phyloP scores from a whole-genome alignment of 1,140 invertebrate genomes.

The Orchesella cincta region DNA sequence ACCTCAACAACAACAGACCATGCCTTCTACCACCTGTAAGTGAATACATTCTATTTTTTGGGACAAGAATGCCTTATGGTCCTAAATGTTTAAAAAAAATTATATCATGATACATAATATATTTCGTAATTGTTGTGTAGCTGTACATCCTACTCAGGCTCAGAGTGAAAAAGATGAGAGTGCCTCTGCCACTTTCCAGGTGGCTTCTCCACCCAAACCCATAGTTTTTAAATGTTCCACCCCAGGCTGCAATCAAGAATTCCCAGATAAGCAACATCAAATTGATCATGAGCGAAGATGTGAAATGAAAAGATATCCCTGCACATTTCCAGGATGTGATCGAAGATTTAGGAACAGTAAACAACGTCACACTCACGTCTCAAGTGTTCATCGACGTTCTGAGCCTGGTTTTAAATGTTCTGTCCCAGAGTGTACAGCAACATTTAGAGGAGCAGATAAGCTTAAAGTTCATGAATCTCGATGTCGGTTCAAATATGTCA shows the following conservation, averaged over 20 bases:
- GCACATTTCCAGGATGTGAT: constrained; percentile 25
- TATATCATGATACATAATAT: not conserved
- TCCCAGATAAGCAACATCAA: constrained; percentile 20
- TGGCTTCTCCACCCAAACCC: not conserved
- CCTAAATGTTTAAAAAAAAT: too few species aligned
- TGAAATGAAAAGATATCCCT: constrained; percentile 17
- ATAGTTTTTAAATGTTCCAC: constrained; percentile 26
- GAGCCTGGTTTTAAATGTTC: constrained; percentile 22
- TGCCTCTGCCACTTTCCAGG: constrained; percentile 15
- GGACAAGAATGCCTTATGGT: not conserved
- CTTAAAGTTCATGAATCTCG: constrained; percentile 32
- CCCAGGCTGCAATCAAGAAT: constrained; percentile 16
- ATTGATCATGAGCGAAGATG: constrained; percentile 29
- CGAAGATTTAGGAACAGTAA: constrained; percentile 26
- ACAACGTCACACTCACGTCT: constrained; percentile 16
- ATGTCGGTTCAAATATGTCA: constrained; percentile 22
- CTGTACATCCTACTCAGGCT: constrained; percentile 10
- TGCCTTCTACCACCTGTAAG: constrained; percentile 10
- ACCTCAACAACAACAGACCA: not conserved
- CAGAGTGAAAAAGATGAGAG: constrained; percentile 26
- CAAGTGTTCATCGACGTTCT: constrained; percentile 14
- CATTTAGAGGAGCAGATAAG: constrained; percentile 18
- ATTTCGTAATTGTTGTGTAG: not conserved
- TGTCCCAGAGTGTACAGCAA: constrained; percentile 24
- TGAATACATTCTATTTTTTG: not conserved